Evolutionary conservation across 2,888 invertebrate species (phyloP), one percentile per base, ranked within the genome.

Genomic region (Unio delphinus): DNA sequence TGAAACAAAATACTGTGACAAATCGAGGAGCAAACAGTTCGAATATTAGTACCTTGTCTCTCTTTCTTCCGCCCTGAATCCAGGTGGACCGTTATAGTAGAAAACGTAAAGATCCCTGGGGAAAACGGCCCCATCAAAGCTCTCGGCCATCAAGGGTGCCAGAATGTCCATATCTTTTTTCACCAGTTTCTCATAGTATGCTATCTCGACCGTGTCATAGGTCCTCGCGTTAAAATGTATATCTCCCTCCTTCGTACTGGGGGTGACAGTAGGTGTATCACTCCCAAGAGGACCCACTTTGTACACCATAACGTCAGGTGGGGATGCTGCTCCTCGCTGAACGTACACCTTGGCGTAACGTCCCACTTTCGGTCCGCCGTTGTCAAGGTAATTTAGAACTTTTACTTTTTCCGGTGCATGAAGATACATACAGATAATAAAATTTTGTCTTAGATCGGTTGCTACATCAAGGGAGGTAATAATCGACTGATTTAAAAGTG

Each of bases 231-330:
- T 78, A 66, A 77, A 82, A n/a, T 74, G 72, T 5, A 80, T 69
- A 23, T 81, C 81, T 1, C 78, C 76, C 15, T 69, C 67, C n/a
- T 66, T 55, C 20, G 72, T 65, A n/a, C 76, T 54, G 8, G 67
- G 69, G 1, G 17, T 55, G 1, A 68, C 64, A 11, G 63, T 70
- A 28, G 67, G 61, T 18, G 34, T 63, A 45, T 15, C 30, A 1
- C 67, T 55, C 23, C 70, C 72, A 3, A 82, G 69, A 0, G 82
- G 82, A 4, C 82, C 82, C 5, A 82, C 79, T 67, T 76, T 78
- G 65, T 81, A 82, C 55, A 80, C 79, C 80, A 81, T 82, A 5
- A 80, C 70, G 62, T 77, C 77, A 15, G 79, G 79, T 8, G 70
- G 18, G 1, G 69, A 30, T 8, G 28, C 67, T 26, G 69, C 70